Percentiles rank a stretch among this genome's conserved stretches.
Conservation (phyloP, 2,113 vertebrate genomes). For the Callipepla squamata region DNA sequence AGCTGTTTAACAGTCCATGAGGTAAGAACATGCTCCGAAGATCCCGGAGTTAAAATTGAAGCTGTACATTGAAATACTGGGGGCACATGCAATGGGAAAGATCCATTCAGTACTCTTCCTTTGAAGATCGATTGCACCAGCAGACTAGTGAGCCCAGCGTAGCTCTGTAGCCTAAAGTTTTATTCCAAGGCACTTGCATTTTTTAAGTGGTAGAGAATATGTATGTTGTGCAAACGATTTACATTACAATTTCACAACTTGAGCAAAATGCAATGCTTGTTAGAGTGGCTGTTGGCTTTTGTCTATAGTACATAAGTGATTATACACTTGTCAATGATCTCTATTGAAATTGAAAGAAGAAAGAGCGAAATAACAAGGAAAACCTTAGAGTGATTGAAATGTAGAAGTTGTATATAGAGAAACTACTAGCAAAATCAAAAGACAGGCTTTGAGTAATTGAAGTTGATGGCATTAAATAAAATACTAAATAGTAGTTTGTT, state of each 20-base stretch:
- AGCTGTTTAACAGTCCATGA: not conserved
- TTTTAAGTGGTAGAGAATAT: not conserved
- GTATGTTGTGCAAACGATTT: not conserved
- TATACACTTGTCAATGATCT: not conserved
- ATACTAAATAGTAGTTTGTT: slow-evolving; percentile 2
- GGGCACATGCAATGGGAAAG: not conserved
- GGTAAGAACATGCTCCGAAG: not conserved
- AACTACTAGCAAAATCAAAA: not conserved
- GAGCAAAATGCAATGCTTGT: not conserved
- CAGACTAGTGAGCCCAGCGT: not conserved
- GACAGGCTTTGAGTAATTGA: not conserved
- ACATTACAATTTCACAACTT: not conserved
- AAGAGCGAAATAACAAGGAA: not conserved
- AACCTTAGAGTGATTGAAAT: not conserved
- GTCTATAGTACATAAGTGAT: not conserved
- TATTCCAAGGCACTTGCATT: not conserved
- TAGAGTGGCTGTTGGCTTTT: not conserved
- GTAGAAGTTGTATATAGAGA: not conserved
- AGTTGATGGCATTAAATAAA: slow-evolving; percentile 1
- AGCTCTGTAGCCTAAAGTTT: not conserved
- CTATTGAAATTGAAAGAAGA: not conserved
- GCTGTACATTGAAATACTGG: not conserved
- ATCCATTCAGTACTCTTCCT: not conserved
- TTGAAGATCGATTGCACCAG: not conserved
- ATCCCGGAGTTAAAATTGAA: not conserved